Evolutionary conservation across 2,113 vertebrate species (phyloP), one percentile per base, ranked within the genome.

Genomic region (Peromyscus polionotus): DNA sequence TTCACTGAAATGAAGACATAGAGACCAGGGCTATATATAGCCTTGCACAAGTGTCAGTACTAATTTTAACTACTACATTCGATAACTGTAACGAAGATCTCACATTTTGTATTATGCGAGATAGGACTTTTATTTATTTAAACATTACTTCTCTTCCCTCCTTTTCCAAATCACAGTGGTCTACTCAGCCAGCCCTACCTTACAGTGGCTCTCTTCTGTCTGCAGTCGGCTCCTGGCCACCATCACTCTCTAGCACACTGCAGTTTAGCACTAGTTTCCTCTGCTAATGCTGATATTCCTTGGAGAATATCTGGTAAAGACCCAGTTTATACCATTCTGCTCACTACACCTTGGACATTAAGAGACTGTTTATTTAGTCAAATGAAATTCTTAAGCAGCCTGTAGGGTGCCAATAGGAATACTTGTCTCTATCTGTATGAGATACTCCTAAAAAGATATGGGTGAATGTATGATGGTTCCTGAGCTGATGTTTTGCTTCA

Each of bases 331-430:
- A 61, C 33, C 68, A 88, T 75, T 16, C 7, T 86, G 20, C 1
- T 26, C 14, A 94, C 17, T 65, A 85, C 51, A 94, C 45, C 1
- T 39, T 93, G 72, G 39, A 93, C 90, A 90, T 84, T 77, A 87
- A 89, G 19, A 88, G 6, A 65, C 1, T 67, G 7, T 5, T 61
- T 65, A 3, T 63, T 90, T 83, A 87, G 11, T 19, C 10, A 88
- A 88, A 0, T 90, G 24, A 96, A 70, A 86, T 88, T 75, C 14
- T 91, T 96, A 39, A 31, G 4, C 2, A 51, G 2, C 14, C 54
- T 14, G 13, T 75, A 68, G 28, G 3, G 76, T 70, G 8, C 1
- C 17, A 75, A 4, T 75, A 88, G 0, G 90, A 97, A 59, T 70
- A 33, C 79, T 63, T 70, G 54, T 70, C 90, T 63, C 11, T 0